phyloP scores from a whole-genome alignment of 2,888 invertebrate species.

The Spodoptera littoralis region DNA sequence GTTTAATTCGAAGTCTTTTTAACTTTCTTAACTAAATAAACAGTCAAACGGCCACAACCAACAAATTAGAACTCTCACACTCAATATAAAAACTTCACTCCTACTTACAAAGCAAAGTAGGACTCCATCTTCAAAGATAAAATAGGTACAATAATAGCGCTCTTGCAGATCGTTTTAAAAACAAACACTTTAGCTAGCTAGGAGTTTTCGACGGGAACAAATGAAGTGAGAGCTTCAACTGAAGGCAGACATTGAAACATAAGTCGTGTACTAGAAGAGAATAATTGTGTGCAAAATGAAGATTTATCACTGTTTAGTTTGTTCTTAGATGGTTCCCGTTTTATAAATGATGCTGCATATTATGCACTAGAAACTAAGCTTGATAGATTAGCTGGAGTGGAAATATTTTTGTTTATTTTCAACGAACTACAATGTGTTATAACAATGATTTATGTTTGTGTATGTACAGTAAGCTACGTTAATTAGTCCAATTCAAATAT shows the following conservation, averaged over 20 bases:
- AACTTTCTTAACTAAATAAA: conserved; percentile 4
- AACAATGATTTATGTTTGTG: no score
- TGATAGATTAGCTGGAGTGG: conserved; percentile 12
- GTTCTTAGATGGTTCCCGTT: conserved; percentile 55
- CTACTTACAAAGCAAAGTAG: conserved; percentile 26
- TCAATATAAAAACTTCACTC: conserved; percentile 35
- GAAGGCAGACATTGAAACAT: conserved; percentile 72
- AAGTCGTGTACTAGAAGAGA: conserved; percentile 70
- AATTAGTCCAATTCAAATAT: no score
- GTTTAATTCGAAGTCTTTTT: background rate
- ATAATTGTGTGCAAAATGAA: conserved; percentile 77
- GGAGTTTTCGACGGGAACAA: conserved; percentile 61
- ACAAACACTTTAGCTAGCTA: conserved; percentile 51
- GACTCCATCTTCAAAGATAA: conserved; percentile 41
- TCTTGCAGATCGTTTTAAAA: conserved; percentile 54
- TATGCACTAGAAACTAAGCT: conserved; percentile 20
- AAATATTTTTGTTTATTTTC: background rate
- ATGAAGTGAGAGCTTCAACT: conserved; percentile 64
- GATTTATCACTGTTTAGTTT: conserved; percentile 69
- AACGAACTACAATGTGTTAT: no score
- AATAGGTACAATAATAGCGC: conserved; percentile 50
- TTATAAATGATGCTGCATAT: conserved; percentile 49
- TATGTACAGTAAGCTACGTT: no score
- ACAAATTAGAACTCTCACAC: conserved; percentile 19
- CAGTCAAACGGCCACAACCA: conserved; percentile 18